Percentiles rank a stretch among this genome's conserved stretches.
Evolutionary conservation across 2,113 vertebrate species (phyloP).

Genomic region (Thryonomys swinderianus): DNA sequence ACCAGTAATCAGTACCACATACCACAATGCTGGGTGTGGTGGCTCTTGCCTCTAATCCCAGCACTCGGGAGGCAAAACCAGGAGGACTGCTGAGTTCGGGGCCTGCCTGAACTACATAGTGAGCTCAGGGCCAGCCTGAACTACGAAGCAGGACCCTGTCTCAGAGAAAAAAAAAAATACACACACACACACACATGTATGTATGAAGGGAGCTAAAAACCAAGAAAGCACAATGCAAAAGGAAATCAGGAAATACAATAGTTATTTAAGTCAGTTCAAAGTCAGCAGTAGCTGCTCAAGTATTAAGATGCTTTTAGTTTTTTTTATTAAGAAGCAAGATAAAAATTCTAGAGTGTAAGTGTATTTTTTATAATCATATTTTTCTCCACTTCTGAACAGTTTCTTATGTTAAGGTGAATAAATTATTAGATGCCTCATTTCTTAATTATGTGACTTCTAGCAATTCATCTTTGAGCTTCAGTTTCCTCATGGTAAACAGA

Average conservation of each 20-base stretch:
- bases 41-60: no score
- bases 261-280: background rate
- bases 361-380: slow-evolving; percentile 26
- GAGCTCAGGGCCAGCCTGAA: no score
- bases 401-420: slow-evolving; percentile 23
- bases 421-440: background rate
- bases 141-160: no score
- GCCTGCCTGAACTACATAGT: no score
- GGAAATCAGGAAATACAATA: background rate
- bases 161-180: no score
- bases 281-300: background rate
- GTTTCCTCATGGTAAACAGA: background rate
- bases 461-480: background rate
- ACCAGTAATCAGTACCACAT: no score
- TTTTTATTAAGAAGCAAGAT: background rate
- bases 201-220: slow-evolving; percentile 28
- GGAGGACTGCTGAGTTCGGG: no score
- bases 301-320: slow-evolving; percentile 7
- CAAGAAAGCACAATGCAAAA: background rate
- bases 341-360: slow-evolving; percentile 29
- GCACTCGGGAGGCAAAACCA: no score
- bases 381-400: slow-evolving; percentile 13
- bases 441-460: background rate
- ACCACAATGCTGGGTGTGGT: no score
- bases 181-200: no score